Percentiles rank a stretch among this genome's conserved stretches.
Conservation (phyloP, 30 jellyfish, hydroid and myxozoan genomes). For the Catostylus mosaicus region DNA sequence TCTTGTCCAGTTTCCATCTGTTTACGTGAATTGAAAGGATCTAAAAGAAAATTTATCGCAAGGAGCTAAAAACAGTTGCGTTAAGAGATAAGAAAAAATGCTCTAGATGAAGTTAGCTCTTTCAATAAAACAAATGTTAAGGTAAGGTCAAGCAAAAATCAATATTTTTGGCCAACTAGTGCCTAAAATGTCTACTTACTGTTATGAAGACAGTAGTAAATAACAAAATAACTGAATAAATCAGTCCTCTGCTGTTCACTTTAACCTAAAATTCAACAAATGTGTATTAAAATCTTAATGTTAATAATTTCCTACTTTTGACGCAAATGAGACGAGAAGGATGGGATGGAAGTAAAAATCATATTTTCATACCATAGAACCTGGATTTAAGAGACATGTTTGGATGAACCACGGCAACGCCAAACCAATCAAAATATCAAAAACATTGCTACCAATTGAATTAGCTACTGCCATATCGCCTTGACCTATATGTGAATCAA, state of each 20-base stretch:
- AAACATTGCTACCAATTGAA: conserved; percentile 87
- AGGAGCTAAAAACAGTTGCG: too few relatives aligned
- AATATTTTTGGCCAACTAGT: too few relatives aligned
- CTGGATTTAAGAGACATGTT: conserved; percentile 73
- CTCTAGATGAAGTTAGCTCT: too few relatives aligned
- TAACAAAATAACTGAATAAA: conserved; percentile 69
- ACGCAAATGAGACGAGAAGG: background rate
- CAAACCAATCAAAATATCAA: conserved; percentile 81
- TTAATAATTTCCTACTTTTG: background rate
- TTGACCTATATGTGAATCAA: conserved; percentile 85
- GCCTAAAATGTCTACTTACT: conserved; percentile 56
- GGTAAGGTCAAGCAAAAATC: too few relatives aligned
- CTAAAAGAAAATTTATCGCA: conserved; percentile 33
- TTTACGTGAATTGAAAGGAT: conserved; percentile 70
- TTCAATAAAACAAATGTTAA: too few relatives aligned
- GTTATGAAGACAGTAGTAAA: conserved; percentile 78
- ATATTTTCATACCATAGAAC: conserved; percentile 41
- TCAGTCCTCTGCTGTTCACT: conserved; percentile 84
- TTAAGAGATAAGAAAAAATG: too few relatives aligned
- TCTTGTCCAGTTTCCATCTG: conserved; percentile 82
- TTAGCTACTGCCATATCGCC: conserved; percentile 95
- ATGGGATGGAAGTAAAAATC: background rate
- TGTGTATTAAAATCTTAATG: background rate
- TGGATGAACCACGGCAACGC: conserved; percentile 87
- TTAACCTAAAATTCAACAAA: conserved; percentile 56